Percentiles rank a stretch among this genome's conserved stretches.
phyloP scores from a whole-genome alignment of 1,140 invertebrate species.

The Philotrypesis tridentata region DNA sequence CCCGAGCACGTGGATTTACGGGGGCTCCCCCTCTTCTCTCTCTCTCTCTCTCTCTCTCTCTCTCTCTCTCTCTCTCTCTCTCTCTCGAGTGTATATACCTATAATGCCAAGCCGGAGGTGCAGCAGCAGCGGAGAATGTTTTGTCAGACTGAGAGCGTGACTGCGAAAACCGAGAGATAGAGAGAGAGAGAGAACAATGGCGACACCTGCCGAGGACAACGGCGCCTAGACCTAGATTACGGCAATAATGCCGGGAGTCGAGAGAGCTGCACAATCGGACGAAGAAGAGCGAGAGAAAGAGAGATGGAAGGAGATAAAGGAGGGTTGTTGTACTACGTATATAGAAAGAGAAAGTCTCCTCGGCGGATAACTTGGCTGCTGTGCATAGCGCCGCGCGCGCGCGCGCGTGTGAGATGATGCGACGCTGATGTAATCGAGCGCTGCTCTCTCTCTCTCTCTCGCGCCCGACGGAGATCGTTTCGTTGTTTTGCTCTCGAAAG shows the following conservation, averaged over 20 bases:
- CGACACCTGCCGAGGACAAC: constrained; percentile 64
- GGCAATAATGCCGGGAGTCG: constrained; percentile 60
- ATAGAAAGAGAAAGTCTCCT: constrained; percentile 20
- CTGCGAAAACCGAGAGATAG: constrained; percentile 53
- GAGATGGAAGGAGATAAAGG: constrained; percentile 47
- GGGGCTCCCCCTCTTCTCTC: background rate
- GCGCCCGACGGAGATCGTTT: too few relatives aligned
- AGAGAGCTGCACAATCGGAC: constrained; percentile 30
- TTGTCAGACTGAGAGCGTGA: constrained; percentile 55
- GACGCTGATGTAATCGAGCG: background rate
- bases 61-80: constrained; percentile 12
- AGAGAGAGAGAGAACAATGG: constrained; percentile 59
- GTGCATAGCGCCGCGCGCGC: too few relatives aligned
- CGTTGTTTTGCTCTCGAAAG: constrained; percentile 7
- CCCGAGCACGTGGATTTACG: background rate
- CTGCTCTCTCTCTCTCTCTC: too few relatives aligned
- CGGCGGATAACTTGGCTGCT: too few relatives aligned
- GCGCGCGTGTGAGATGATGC: background rate
- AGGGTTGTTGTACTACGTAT: constrained; percentile 22
- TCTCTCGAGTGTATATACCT: background rate
- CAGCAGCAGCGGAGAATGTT: constrained; percentile 51
- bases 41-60: background rate
- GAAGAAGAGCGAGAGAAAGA: constrained; percentile 29
- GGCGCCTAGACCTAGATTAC: constrained; percentile 66
- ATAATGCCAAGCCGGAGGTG: background rate